Evolutionary conservation across 2,888 invertebrate genomes (phyloP).

Genomic region (Oscheius sp.): DNA sequence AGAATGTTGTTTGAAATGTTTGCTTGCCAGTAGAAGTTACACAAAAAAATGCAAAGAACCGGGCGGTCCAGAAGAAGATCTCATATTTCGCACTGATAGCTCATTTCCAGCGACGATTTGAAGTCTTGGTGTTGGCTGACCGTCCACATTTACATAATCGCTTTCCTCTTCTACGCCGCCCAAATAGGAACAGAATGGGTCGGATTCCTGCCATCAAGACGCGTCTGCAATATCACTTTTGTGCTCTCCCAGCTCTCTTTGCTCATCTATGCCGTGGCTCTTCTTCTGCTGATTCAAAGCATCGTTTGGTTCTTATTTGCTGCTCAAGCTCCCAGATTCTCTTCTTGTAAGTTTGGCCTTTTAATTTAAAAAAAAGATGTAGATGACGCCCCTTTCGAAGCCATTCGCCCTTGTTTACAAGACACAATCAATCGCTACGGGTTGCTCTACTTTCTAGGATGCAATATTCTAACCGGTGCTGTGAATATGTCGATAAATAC

Average conservation of each 20-base stretch:
- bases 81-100: slow-evolving; percentile 25
- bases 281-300: not conserved
- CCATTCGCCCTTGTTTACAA: not conserved
- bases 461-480: slow-evolving; percentile 20
- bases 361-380: not conserved
- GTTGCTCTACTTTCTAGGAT: slow-evolving; percentile 3
- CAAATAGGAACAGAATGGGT: slow-evolving; percentile 40
- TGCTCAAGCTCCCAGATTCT: not conserved
- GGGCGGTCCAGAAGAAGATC: slow-evolving; percentile 4
- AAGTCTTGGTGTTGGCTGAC: slow-evolving; percentile 17
- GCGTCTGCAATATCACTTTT: slow-evolving; percentile 85
- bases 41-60: not conserved
- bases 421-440: slow-evolving; percentile 21
- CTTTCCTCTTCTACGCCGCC: slow-evolving; percentile 32
- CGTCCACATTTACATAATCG: slow-evolving; percentile 9
- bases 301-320: not conserved
- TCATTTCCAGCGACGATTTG: slow-evolving; percentile 10
- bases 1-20: not conserved
- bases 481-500: slow-evolving; percentile 11
- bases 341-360: slow-evolving; percentile 3
- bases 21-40: not conserved
- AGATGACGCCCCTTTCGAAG: slow-evolving; percentile 8
- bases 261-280: not conserved
- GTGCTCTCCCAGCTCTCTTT: slow-evolving; percentile 77
- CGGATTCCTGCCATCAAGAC: slow-evolving; percentile 77